Conservation (phyloP, 1,140 invertebrate species). For the Bombus balteatus region DNA sequence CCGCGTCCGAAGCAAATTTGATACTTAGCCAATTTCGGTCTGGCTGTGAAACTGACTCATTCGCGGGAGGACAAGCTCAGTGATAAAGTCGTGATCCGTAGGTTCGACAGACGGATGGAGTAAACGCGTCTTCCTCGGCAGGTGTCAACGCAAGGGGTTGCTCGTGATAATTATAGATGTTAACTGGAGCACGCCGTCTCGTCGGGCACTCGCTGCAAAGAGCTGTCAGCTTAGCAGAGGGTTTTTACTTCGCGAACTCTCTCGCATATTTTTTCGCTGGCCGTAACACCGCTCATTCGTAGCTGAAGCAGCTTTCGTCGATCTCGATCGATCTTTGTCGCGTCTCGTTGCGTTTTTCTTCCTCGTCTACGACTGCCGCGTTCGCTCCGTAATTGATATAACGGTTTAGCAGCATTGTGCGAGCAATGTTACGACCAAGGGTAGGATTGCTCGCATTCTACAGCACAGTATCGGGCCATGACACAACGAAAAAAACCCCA, state of each 20-base stretch:
- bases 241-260: background rate
- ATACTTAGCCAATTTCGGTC: conserved; percentile 68
- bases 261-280: background rate
- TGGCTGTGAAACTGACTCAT: conserved; percentile 54
- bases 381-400: conserved; percentile 23
- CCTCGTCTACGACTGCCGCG: background rate
- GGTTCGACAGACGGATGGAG: background rate
- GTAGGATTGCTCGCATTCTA: conserved; percentile 45
- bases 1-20: conserved; percentile 63
- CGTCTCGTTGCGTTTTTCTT: background rate
- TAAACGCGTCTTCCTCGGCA: conserved; percentile 3
- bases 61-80: background rate
- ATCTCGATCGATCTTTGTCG: background rate
- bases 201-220: background rate
- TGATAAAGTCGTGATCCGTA: background rate
- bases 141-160: conserved; percentile 27
- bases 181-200: conserved; percentile 55
- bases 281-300: background rate
- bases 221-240: background rate
- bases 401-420: conserved; percentile 8
- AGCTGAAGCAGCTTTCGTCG: background rate
- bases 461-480: conserved; percentile 3
- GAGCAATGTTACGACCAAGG: background rate
- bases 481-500: conserved; percentile 13
- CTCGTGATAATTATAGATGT: conserved; percentile 51